phyloP scores from a whole-genome alignment of 1,140 invertebrate genomes.

The Camponotus pennsylvanicus region DNA sequence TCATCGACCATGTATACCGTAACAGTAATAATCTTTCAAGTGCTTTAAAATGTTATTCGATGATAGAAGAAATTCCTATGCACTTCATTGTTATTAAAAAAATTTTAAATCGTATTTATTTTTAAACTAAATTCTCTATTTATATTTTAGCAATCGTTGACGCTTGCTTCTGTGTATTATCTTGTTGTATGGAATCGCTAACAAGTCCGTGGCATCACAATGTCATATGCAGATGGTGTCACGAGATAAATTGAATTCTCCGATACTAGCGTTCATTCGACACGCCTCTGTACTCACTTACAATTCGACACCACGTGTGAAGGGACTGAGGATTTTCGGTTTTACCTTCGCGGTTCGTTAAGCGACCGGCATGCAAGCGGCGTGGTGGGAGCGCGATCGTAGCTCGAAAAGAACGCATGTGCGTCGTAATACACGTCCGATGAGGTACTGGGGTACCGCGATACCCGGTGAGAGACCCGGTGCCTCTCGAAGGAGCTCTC shows the following conservation, averaged over 20 bases:
- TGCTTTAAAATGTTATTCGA: not conserved
- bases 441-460: conserved; percentile 80
- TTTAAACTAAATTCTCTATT: not conserved
- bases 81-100: not conserved
- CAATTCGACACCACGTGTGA: conserved; percentile 22
- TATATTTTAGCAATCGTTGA: not conserved
- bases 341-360: conserved; percentile 33
- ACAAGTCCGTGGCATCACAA: not conserved
- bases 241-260: conserved; percentile 18
- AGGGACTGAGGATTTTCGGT: conserved; percentile 37
- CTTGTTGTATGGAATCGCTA: conserved; percentile 1
- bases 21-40: not conserved
- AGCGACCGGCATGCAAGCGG: conserved; percentile 12
- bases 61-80: not conserved
- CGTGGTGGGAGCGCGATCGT: conserved; percentile 62
- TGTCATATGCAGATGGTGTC: not conserved
- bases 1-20: conserved; percentile 39
- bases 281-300: conserved; percentile 37
- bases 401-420: conserved; percentile 72
- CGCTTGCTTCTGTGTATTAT: not conserved
- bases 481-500: conserved; percentile 76
- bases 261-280: not conserved
- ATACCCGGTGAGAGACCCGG: conserved; percentile 72
- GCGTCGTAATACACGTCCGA: conserved; percentile 83
- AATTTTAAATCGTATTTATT: not conserved